A percentile compares a stretch with the other conserved stretches of the same genome.
Evolutionary conservation across 92 coral and sea anemone genomes (phyloP).

Genomic region (Isaurus tuberculatus): DNA sequence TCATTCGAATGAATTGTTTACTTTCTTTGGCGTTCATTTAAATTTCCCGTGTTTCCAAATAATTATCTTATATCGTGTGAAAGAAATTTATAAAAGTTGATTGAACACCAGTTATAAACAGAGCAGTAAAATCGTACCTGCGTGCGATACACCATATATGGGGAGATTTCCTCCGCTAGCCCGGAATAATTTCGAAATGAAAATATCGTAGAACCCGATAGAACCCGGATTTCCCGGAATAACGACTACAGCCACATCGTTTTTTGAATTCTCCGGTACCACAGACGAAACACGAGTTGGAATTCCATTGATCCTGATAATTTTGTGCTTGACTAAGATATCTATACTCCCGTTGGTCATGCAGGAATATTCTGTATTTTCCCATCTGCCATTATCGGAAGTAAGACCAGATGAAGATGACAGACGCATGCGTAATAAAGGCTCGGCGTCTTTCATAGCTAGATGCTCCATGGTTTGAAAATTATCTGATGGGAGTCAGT

Average conservation of each 20-base stretch:
- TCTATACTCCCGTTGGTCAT: slow-evolving; percentile 28
- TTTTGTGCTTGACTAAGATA: slow-evolving; percentile 41
- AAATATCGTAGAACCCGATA: slow-evolving; percentile 54
- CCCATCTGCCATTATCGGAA: slow-evolving; percentile 37
- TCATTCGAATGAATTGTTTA: background rate
- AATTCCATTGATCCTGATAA: slow-evolving; percentile 17
- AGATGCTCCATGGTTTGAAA: background rate
- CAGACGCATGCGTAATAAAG: slow-evolving; percentile 28
- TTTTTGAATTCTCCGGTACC: background rate
- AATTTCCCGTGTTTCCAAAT: background rate
- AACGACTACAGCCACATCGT: background rate
- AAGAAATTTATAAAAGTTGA: background rate
- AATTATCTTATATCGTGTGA: background rate
- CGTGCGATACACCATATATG: slow-evolving; percentile 61
- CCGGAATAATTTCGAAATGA: slow-evolving; percentile 43
- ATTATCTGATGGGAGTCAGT: background rate
- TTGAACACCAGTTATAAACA: background rate
- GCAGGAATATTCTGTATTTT: slow-evolving; percentile 9
- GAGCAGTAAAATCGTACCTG: slow-evolving; percentile 39
- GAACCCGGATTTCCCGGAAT: background rate
- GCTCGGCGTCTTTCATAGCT: background rate
- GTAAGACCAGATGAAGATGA: slow-evolving; percentile 24
- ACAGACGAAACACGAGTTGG: slow-evolving; percentile 54
- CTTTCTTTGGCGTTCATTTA: background rate
- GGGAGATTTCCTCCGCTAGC: slow-evolving; percentile 47